phyloP scores from a whole-genome alignment of 2,113 vertebrate species.

The Nyctereutes procyonoides region DNA sequence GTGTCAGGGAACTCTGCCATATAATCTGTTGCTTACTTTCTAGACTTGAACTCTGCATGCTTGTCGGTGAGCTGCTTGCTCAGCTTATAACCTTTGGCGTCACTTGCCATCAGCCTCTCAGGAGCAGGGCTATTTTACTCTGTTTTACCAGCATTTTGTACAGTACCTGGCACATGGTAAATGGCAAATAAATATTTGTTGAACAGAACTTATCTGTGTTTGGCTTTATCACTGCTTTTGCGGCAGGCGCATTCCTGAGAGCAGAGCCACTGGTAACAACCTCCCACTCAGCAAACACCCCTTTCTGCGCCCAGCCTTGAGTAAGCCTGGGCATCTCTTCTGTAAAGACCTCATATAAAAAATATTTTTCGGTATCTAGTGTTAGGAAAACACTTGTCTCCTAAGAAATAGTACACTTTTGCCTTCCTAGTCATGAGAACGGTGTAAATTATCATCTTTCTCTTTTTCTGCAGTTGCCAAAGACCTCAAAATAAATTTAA shows the following conservation, averaged over 20 bases:
- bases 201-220: not conserved
- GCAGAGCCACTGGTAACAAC: not conserved
- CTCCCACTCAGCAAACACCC: not conserved
- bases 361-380: not conserved
- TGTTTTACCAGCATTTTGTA: not conserved
- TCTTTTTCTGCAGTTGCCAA: not conserved
- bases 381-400: not conserved
- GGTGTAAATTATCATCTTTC: not conserved
- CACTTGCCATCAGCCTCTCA: not conserved
- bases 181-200: not conserved
- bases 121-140: not conserved
- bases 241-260: not conserved
- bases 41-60: not conserved
- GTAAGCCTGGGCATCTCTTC: not conserved
- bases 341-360: not conserved
- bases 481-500: slow-evolving; percentile 7
- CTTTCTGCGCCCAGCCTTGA: not conserved
- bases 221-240: not conserved
- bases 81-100: not conserved
- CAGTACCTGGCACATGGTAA: not conserved
- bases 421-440: not conserved
- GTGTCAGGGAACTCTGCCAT: not conserved
- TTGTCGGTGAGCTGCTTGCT: not conserved
- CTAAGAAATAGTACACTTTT: not conserved
- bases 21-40: not conserved